These are phyloP conservation scores for Drosophila stalkeri DNA, from an alignment of 2,888 invertebrate species.

Conservation along the genomic window DNA sequence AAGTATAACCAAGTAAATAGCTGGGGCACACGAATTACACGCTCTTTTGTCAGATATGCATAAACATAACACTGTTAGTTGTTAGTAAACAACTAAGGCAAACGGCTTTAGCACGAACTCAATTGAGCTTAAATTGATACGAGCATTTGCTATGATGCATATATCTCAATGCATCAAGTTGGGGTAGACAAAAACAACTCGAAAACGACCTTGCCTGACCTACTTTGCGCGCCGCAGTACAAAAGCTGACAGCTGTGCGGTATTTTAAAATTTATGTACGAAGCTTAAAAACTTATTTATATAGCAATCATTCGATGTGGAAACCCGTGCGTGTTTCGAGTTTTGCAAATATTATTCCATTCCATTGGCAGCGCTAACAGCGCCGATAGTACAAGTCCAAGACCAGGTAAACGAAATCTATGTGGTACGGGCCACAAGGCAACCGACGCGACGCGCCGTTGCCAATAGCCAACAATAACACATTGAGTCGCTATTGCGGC, in stretches of 20 bases:
- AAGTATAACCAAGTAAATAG: background rate
- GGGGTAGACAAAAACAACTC: constrained; percentile 60
- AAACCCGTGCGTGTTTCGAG: constrained; percentile 62
- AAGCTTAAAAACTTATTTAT: constrained; percentile 50
- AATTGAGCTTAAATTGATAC: background rate
- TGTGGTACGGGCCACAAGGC: constrained; percentile 16
- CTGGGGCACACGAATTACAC: background rate
- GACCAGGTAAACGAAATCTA: constrained; percentile 32
- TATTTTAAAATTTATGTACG: constrained; percentile 71
- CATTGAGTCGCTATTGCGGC: constrained; percentile 35
- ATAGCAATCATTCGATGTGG: constrained; percentile 49
- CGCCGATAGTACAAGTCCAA: constrained; percentile 43
- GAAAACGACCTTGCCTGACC: constrained; percentile 83
- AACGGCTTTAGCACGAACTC: background rate
- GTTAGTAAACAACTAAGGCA: background rate
- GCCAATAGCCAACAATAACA: constrained; percentile 33
- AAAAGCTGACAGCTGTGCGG: constrained; percentile 76
- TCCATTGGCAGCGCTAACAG: constrained; percentile 38
- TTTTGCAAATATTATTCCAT: constrained; percentile 45
- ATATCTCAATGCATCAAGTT: constrained; percentile 15
- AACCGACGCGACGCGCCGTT: constrained; percentile 26
- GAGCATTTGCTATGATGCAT: background rate
- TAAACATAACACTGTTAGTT: background rate
- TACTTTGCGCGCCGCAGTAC: constrained; percentile 74
- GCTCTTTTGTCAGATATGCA: background rate